phyloP scores from a whole-genome alignment of 2,113 vertebrate species.

The Rostratula benghalensis region DNA sequence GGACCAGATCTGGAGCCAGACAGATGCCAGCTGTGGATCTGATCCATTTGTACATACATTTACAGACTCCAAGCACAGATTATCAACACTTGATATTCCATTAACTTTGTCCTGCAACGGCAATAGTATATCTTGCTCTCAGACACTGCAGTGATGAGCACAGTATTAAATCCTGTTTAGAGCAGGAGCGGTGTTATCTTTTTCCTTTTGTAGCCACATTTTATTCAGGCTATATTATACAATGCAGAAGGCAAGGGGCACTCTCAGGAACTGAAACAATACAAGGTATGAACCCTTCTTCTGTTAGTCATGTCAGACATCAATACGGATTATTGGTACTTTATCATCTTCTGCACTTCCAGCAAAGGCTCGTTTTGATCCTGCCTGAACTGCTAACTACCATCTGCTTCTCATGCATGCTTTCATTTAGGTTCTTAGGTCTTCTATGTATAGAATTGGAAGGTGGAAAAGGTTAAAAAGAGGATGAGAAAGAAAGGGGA shows the following conservation, averaged over 20 bases:
- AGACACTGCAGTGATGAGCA: background rate
- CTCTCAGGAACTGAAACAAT: background rate
- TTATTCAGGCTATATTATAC: background rate
- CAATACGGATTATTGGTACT: background rate
- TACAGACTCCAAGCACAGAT: conserved; percentile 30
- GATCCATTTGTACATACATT: conserved; percentile 44
- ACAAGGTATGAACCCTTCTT: background rate
- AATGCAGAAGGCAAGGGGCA: background rate
- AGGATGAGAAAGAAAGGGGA: conserved; percentile 35
- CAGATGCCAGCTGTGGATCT: conserved; percentile 62
- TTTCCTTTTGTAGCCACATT: background rate
- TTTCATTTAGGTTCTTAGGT: background rate
- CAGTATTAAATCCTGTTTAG: background rate
- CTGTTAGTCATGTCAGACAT: background rate
- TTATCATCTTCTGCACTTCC: background rate
- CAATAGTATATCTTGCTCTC: background rate
- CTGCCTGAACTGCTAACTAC: background rate
- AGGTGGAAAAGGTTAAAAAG: background rate
- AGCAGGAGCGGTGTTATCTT: background rate
- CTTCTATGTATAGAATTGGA: background rate
- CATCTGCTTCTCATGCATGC: background rate
- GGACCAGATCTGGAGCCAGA: conserved; percentile 63
- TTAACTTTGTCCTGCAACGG: conserved; percentile 27
- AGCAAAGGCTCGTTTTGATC: background rate
- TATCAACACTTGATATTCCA: conserved; percentile 37